Conservation (phyloP, 2,797 vertebrate species). For the Fistularia tabacaria region DNA sequence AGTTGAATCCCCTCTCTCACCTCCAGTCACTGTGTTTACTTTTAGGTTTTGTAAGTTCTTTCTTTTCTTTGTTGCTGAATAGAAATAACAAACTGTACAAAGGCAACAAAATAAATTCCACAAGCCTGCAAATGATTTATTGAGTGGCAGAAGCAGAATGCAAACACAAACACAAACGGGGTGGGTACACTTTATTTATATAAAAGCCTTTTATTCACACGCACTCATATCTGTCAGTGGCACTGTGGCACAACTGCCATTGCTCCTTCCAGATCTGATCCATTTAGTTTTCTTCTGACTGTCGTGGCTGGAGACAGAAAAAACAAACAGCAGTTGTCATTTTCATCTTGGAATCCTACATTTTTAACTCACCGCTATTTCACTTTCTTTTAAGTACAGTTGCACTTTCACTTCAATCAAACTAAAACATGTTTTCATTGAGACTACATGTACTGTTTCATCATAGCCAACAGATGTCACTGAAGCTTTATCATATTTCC, state of each 20-base stretch:
- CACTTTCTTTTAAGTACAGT: too few species aligned
- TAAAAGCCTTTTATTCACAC: constrained; percentile 43
- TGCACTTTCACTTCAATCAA: background rate
- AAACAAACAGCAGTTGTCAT: constrained; percentile 1
- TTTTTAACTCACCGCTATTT: too few species aligned
- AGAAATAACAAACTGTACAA: too few species aligned
- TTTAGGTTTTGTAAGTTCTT: too few species aligned
- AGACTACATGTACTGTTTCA: background rate
- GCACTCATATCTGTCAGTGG: constrained; percentile 33
- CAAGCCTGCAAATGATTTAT: too few species aligned
- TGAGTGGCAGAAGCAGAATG: background rate
- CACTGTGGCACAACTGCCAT: background rate
- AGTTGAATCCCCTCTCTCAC: too few species aligned
- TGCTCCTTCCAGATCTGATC: constrained; percentile 3
- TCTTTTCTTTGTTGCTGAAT: too few species aligned
- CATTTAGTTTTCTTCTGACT: constrained; percentile 30
- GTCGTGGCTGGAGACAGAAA: constrained; percentile 39
- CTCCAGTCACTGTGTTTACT: too few species aligned
- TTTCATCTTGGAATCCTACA: background rate
- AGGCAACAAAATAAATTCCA: too few species aligned
- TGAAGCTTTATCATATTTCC: background rate
- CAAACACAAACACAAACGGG: background rate
- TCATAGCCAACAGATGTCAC: constrained; percentile 42
- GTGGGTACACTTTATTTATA: constrained; percentile 50
- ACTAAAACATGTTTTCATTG: background rate